Conservation (phyloP, 30 jellyfish, hydroid and myxozoan species). For the Aurelia sp. region DNA sequence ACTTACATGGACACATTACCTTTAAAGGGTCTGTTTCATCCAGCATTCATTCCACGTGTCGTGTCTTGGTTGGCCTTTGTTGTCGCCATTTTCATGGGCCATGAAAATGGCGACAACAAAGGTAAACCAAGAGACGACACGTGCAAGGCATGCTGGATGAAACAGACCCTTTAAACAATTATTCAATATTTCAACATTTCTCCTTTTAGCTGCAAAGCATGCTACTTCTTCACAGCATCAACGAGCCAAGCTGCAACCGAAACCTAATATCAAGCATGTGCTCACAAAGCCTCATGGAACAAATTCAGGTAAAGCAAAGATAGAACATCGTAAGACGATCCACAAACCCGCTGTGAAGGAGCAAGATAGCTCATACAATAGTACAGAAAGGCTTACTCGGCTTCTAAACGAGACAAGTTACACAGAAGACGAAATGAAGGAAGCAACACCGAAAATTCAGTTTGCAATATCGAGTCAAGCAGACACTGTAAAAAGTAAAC, state of each 20-base stretch:
- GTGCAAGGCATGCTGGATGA: too few relatives aligned
- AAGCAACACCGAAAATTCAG: not conserved
- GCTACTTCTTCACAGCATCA: not conserved
- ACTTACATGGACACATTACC: too few relatives aligned
- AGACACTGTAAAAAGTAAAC: not conserved
- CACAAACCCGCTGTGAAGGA: too few relatives aligned
- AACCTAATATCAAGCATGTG: slow-evolving; percentile 13
- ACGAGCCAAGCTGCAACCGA: not conserved
- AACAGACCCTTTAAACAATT: too few relatives aligned
- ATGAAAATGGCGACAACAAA: too few relatives aligned
- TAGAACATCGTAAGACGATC: not conserved
- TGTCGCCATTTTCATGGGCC: too few relatives aligned
- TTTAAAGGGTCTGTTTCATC: too few relatives aligned
- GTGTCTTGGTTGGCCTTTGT: too few relatives aligned
- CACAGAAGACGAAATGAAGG: slow-evolving; percentile 29
- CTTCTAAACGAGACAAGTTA: slow-evolving; percentile 28
- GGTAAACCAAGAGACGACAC: too few relatives aligned
- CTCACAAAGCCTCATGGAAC: not conserved
- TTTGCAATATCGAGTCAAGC: not conserved
- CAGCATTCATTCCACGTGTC: too few relatives aligned
- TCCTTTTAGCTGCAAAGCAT: slow-evolving; percentile 34
- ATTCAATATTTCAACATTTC: not conserved
- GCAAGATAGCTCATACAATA: not conserved
- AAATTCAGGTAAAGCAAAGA: not conserved
- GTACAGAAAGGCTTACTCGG: slow-evolving; percentile 25